Evolutionary conservation across 2,113 vertebrate genomes (phyloP).

Genomic region (Mus pahari): DNA sequence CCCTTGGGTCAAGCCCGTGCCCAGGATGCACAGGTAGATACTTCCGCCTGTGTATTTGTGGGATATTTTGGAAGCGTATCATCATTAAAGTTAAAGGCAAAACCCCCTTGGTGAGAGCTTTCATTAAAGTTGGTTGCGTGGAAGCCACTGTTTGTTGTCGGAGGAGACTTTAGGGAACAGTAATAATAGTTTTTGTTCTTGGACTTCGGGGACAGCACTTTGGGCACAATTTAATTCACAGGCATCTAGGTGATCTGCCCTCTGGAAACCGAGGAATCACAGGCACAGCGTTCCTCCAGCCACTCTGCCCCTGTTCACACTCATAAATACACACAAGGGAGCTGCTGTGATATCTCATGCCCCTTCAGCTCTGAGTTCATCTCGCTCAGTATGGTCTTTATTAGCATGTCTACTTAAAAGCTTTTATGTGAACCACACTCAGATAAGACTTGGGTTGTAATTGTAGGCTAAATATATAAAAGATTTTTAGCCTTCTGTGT

Average conservation of each 20-base stretch:
- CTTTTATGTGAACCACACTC: not conserved
- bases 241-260: not conserved
- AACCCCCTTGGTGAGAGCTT: too few relatives aligned
- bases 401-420: too few relatives aligned
- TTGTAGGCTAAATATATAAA: not conserved
- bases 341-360: not conserved
- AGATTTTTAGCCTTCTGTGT: too few relatives aligned
- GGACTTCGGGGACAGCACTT: not conserved
- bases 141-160: not conserved
- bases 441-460: not conserved
- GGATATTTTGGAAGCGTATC: not conserved
- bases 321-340: not conserved
- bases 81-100: not conserved
- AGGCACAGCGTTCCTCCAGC: not conserved
- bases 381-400: not conserved
- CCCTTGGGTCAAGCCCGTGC: not conserved
- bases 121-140: not conserved
- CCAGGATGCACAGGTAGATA: too few relatives aligned
- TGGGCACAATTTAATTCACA: not conserved
- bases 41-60: not conserved
- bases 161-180: not conserved
- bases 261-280: not conserved
- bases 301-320: too few relatives aligned
- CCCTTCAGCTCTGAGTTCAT: not conserved
- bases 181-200: not conserved